Base-by-base conservation (phyloP, 2,888 invertebrate genomes). In the Lomographa bimaculata region DNA sequence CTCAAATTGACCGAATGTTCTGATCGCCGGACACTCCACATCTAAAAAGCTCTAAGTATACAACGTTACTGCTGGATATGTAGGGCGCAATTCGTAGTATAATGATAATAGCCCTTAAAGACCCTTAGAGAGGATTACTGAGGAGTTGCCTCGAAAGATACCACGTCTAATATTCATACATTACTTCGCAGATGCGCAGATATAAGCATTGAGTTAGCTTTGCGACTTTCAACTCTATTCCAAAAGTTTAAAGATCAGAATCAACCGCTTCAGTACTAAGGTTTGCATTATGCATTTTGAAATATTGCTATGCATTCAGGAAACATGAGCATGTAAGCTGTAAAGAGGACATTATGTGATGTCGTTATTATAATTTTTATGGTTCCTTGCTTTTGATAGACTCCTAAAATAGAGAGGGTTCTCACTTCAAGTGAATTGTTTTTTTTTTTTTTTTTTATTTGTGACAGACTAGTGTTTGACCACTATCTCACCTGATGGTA, bases 41-140 rank as follows among this genome's bases (percentile, higher is more conserved):
- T 21, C n/a, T 17, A 11, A 27, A 28, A 24, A 12, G 8, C 20
- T 26, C 17, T 28, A 20, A 5, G 17, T 27, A 39, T 39, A 33
- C 10, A 39, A 27, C 12, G 20, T 10, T 27, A 39, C 26, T 32
- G 17, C 16, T 37, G 34, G 47, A 44, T 58, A 51, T 60, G 50
- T 46, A 62, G 57, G 55, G 43, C 47, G 58, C 64, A 62, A 64
- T 69, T 67, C 64, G 69, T 59, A 52, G 41, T 44, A 46, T 69
- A 70, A 71, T 64, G 72, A 60, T 70, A 65, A 70, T 70, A 51
- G 58, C 57, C 30, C 25, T 33, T 43, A 46, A 38, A 56, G 54
- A 40, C 52, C 64, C 53, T 64, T 55, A 59, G 54, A 52, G 42
- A 8, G 54, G 51, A 54, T 61, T 55, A 62, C 46, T 46, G 34